Base-by-base conservation (phyloP, 2,113 vertebrate species). In the Elephas maximus region DNA sequence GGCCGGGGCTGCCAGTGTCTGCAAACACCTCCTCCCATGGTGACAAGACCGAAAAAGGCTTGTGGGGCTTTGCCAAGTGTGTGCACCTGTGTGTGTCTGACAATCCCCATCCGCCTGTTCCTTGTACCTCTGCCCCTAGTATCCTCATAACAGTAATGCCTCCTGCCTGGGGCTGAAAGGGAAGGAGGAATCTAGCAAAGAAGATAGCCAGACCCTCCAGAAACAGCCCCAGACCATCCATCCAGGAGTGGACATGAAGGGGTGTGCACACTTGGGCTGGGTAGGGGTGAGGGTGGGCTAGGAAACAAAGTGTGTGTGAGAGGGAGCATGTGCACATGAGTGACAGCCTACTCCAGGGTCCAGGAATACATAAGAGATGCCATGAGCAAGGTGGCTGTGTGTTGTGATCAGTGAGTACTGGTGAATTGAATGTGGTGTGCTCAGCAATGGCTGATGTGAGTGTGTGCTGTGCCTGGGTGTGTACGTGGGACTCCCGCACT, bases 1-100 rank as follows among this genome's bases (percentile, higher is more conserved):
- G 79, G 73, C 44, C 73, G 89, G 92, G 82, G 83, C 82, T 94
- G 37, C 86, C 67, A 88, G 81, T 81, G 94, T 84, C 95, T 94
- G 80, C 21, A 76, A 80, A 84, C 78, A 96, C 69, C 53, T 89
- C 76, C 67, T 88, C 63, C 63, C 79, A 9, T 92, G 65, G 81
- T 76, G 76, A 93, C 51, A 78, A 89, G 65, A 93, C 24, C 14
- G 14, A 88, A 88, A 95, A 88, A 97, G 53, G 89, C 88, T 94
- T 53, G 21, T 28, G 77, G 77, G 57, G 2, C 73, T 74, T 41
- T 73, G 51, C 51, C 6, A 1, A 41, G 67, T 26, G 65, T 26
- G 63, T 67, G 77, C 53, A 15, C 41, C 30, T 79, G n/a, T 79
- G 69, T 88, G 41, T 63, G 33, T 81, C 69, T 53, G 82, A 88